phyloP scores from a whole-genome alignment of 1,140 invertebrate genomes.

The Agrilus planipennis region DNA sequence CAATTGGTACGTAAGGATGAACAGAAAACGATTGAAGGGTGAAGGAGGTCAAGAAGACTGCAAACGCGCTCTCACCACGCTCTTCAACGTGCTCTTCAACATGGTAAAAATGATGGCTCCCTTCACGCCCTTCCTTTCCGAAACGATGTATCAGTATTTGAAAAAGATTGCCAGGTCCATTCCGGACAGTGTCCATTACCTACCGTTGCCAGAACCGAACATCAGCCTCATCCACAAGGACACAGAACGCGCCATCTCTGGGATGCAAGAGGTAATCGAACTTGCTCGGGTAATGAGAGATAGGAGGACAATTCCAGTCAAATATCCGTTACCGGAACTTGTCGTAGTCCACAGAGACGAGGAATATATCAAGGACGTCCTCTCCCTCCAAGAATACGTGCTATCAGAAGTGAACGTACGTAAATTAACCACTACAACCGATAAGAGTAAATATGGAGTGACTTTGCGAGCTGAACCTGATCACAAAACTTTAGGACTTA shows the following conservation, averaged over 20 bases:
- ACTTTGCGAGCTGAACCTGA: constrained; percentile 89
- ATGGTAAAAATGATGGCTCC: constrained; percentile 92
- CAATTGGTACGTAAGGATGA: constrained; percentile 96
- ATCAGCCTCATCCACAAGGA: constrained; percentile 64
- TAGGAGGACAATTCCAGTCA: constrained; percentile 84
- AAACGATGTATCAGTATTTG: constrained; percentile 90
- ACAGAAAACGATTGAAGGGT: constrained; percentile 85
- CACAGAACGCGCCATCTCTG: constrained; percentile 80
- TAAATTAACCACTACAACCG: constrained; percentile 73
- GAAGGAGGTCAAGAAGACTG: constrained; percentile 71
- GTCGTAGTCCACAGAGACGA: constrained; percentile 85
- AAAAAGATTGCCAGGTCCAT: constrained; percentile 40
- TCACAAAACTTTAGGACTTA: constrained; percentile 70
- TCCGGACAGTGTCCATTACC: constrained; percentile 72
- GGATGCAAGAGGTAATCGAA: constrained; percentile 94
- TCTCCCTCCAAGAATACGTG: constrained; percentile 75
- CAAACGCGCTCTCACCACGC: constrained; percentile 69
- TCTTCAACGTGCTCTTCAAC: constrained; percentile 78
- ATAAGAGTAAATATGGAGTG: constrained; percentile 91
- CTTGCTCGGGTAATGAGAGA: constrained; percentile 86
- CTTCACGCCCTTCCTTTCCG: constrained; percentile 94
- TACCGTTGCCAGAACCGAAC: constrained; percentile 71
- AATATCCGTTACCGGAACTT: constrained; percentile 93
- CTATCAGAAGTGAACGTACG: constrained; percentile 90
- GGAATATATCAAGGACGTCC: constrained; percentile 67